A percentile compares a stretch with the other conserved stretches of the same genome.
phyloP scores from a whole-genome alignment of 2,888 invertebrate genomes.

The Diploptera punctata region DNA sequence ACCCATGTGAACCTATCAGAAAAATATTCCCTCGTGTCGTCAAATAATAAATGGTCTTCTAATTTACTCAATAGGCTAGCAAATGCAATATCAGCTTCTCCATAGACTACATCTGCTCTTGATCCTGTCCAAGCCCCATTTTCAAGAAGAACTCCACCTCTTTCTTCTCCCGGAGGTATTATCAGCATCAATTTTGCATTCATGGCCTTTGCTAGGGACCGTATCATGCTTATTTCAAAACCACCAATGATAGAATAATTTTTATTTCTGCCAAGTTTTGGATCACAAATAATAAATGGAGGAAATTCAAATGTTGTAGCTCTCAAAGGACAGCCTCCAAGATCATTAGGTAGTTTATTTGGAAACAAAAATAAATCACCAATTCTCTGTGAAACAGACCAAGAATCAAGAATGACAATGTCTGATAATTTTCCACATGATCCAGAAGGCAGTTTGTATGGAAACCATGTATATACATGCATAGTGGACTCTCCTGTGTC shows the following conservation, averaged over 20 bases:
- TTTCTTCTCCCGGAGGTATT: neutral
- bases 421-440: neutral
- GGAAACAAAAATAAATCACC: neutral
- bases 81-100: neutral
- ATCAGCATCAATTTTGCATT: neutral
- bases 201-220: neutral
- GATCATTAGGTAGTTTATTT: neutral
- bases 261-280: no score
- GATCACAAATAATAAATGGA: neutral
- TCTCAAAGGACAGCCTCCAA: neutral
- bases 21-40: neutral
- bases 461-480: neutral
- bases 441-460: neutral
- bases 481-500: neutral
- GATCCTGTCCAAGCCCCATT: slow-evolving; percentile 17
- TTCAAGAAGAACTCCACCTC: neutral
- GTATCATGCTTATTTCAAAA: neutral
- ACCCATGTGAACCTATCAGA: neutral
- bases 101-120: neutral
- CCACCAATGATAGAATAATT: neutral
- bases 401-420: neutral
- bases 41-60: neutral
- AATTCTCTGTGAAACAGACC: no score
- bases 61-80: neutral
- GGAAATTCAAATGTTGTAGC: neutral